Base-by-base conservation (phyloP, 2,888 invertebrate genomes). In the Neuroscelio doddi region DNA sequence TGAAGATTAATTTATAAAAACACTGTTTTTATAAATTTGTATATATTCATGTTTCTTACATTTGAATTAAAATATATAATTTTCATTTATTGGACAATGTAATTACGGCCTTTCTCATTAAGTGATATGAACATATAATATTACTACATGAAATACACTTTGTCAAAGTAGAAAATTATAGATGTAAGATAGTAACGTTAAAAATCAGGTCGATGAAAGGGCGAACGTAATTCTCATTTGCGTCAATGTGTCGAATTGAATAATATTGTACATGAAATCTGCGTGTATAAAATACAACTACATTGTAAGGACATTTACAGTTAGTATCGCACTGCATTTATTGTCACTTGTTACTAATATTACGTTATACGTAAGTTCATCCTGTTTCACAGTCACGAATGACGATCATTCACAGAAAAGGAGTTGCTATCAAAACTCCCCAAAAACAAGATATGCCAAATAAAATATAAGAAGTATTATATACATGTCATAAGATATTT, bases 231-330 rank as follows among this genome's bases (percentile, higher is more conserved):
- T 14, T 44, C 44, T 44, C 44, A 29, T 44, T 44, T 44, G 44
- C 44, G 44, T 44, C 44, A n/a, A 44, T 44, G 29, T 29, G 44
- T 44, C 29, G 29, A 29, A 27, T n/a, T 36, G 10, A 51, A 24
- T 34, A 49, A 16, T n/a, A n/a, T n/a, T 63, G 63, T 56, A 64
- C 44, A 51, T 47, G 57, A 32, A 58, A 42, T 42, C 15, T 53
- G 36, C 38, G 58, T 50, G 64, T 53, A 45, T 50, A 58, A n/a
- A 55, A 58, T 53, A 50, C 45, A 49, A n/a, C 29, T 45, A 47
- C 32, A 16, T 42, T 46, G 39, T 56, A 27, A 46, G 46, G 32
- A 32, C 16, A 32, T 10, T 17, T 30, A 17, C 15, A 24, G 12
- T 30, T 32, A 36, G 3, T 16, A 46, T 46, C 10, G n/a, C 32